Evolutionary conservation across 2,888 invertebrate species (phyloP), one percentile per base, ranked within the genome.

Genomic region (Tenthredo livida): DNA sequence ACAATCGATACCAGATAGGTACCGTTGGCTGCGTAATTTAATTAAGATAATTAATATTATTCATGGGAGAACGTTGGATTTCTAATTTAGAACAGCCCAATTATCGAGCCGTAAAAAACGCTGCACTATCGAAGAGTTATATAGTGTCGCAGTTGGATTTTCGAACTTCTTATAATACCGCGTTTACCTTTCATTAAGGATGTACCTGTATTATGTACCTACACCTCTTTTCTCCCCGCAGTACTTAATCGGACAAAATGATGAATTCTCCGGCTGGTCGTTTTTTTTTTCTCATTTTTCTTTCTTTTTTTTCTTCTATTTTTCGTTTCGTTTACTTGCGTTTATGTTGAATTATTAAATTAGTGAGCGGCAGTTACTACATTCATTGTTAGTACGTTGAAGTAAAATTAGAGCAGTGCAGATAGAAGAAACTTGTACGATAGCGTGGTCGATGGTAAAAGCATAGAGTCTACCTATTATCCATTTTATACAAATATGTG

Each of bases 1-100:
- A 90, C 90, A 92, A 93, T 92, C 92, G 91, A 92, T 92, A 91
- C 89, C 87, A 88, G 86, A 87, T 88, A 87, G 87, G 89, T 89
- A 87, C 87, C 88, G 88, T 86, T 87, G 86, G 88, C 88, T 88
- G 89, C 88, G 88, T 90, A 90, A 91, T 90, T 90, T 89, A 90
- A 91, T 91, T 89, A 90, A 89, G 90, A 89, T 88, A 89, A 90
- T 90, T 89, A 89, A 89, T 88, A 87, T 87, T 88, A 89, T 86
- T 86, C 85, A 83, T 58, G 73, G 61, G 85, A 82, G 83, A 85
- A 85, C 50, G 73, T 47, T 70, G 83, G 67, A 83, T 83, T 70
- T 47, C 83, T 47, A 70, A 70, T 83, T 83, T 67, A 70, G 70
- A 67, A 47, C 50, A 50, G 67, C 83, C 83, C 70, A 83, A 83